Conservation (phyloP, 2,888 invertebrate genomes). For the Peribatodes rhomboidaria region DNA sequence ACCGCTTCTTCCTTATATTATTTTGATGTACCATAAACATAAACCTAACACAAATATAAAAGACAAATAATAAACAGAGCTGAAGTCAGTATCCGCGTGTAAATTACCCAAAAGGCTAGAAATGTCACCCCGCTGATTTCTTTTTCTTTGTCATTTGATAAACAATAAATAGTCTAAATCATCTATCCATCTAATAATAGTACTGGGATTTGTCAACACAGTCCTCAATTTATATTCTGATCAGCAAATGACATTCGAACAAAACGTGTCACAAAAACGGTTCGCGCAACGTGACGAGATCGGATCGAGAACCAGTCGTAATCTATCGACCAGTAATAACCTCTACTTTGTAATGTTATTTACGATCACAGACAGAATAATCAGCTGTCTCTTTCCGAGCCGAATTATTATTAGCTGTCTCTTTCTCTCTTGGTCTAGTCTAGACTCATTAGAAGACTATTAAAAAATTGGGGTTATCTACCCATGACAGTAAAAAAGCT, state of each 20-base stretch:
- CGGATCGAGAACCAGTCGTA: slow-evolving; percentile 15
- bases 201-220: not conserved
- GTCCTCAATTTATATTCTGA: not conserved
- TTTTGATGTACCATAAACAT: too few relatives aligned
- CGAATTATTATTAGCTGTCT: slow-evolving; percentile 16
- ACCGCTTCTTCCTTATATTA: too few relatives aligned
- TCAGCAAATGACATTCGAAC: not conserved
- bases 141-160: too few relatives aligned
- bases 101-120: too few relatives aligned
- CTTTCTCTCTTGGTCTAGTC: not conserved
- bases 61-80: too few relatives aligned
- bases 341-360: slow-evolving; percentile 33
- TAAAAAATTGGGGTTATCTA: not conserved
- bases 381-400: not conserved
- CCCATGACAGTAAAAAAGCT: too few relatives aligned
- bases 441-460: not conserved
- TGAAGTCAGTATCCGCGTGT: too few relatives aligned
- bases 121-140: too few relatives aligned
- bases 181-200: too few relatives aligned
- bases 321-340: not conserved
- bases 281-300: slow-evolving; percentile 20
- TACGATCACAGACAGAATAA: slow-evolving; percentile 29
- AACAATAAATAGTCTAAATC: too few relatives aligned
- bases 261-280: slow-evolving; percentile 7
- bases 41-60: too few relatives aligned